phyloP scores from a whole-genome alignment of 2,797 vertebrate species.

The Coranthus polyacanthus region DNA sequence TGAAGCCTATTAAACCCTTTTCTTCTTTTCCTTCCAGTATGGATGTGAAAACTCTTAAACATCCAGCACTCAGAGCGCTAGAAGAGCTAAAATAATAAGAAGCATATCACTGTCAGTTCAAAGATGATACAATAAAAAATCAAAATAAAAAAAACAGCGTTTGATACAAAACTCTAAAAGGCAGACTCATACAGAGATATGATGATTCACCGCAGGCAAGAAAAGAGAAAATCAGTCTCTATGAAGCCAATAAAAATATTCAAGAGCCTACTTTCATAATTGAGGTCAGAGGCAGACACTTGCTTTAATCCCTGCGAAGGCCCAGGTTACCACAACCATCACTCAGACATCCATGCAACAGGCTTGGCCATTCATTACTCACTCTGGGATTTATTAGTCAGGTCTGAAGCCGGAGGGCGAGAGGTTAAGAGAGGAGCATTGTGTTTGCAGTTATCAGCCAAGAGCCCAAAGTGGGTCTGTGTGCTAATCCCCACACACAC shows the following conservation, averaged over 20 bases:
- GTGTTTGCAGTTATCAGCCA: conserved; percentile 70
- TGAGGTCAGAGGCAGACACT: conserved; percentile 66
- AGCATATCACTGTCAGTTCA: conserved; percentile 11
- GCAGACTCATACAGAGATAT: conserved; percentile 27
- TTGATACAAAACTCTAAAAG: conserved; percentile 19
- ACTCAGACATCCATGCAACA: conserved; percentile 57
- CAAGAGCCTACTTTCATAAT: conserved; percentile 67
- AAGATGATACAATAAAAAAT: conserved; percentile 5
- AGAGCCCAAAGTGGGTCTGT: conserved; percentile 53
- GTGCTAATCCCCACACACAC: conserved; percentile 45
- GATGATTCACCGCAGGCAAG: conserved; percentile 34
- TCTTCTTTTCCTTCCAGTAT: background rate
- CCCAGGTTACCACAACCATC: conserved; percentile 64
- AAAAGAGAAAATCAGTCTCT: conserved; percentile 9
- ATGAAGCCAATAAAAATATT: conserved; percentile 58
- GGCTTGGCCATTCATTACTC: conserved; percentile 68
- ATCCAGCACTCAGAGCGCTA: background rate
- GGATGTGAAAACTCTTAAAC: background rate
- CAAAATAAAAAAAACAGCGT: conserved; percentile 2
- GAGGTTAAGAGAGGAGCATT: conserved; percentile 75
- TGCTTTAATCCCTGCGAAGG: conserved; percentile 64
- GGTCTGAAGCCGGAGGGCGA: conserved; percentile 61
- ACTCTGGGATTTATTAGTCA: conserved; percentile 78
- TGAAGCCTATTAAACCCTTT: background rate
- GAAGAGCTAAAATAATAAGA: conserved; percentile 29